Percentiles rank a stretch among this genome's conserved stretches.
These are phyloP conservation scores for Isaurus tuberculatus DNA, from an alignment of 92 coral and sea anemone genomes.

Conservation along the genomic window DNA sequence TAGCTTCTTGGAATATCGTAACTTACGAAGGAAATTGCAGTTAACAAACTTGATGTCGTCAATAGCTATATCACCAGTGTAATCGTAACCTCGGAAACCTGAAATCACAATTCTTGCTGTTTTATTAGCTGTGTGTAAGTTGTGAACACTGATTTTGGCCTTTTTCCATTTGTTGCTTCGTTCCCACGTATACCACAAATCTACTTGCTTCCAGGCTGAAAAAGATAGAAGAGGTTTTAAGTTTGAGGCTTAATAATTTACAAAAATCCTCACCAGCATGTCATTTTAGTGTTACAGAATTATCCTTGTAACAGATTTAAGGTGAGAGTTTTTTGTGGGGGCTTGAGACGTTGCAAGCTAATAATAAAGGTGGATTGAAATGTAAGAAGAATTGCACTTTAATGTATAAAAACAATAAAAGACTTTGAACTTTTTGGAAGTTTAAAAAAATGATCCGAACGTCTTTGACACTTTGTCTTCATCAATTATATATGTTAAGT, in stretches of 20 bases:
- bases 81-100: constrained; percentile 81
- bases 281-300: too few species aligned
- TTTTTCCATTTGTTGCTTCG: constrained; percentile 85
- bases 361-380: too few species aligned
- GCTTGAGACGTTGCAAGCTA: too few species aligned
- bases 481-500: too few species aligned
- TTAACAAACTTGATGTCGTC: constrained; percentile 88
- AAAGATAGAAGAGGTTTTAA: background rate
- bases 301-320: too few species aligned
- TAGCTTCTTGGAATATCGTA: background rate
- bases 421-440: too few species aligned
- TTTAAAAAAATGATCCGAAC: too few species aligned
- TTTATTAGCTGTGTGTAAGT: constrained; percentile 49
- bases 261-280: too few species aligned
- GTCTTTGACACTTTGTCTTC: too few species aligned
- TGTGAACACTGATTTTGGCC: constrained; percentile 77
- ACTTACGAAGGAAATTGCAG: constrained; percentile 61
- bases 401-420: too few species aligned
- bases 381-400: too few species aligned
- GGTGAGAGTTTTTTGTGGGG: too few species aligned
- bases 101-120: constrained; percentile 66
- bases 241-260: background rate
- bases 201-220: constrained; percentile 55
- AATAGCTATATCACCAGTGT: constrained; percentile 89
- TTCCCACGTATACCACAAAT: constrained; percentile 58